Conservation (phyloP, 2,888 invertebrate species). For the Psylliodes chrysocephalus region DNA sequence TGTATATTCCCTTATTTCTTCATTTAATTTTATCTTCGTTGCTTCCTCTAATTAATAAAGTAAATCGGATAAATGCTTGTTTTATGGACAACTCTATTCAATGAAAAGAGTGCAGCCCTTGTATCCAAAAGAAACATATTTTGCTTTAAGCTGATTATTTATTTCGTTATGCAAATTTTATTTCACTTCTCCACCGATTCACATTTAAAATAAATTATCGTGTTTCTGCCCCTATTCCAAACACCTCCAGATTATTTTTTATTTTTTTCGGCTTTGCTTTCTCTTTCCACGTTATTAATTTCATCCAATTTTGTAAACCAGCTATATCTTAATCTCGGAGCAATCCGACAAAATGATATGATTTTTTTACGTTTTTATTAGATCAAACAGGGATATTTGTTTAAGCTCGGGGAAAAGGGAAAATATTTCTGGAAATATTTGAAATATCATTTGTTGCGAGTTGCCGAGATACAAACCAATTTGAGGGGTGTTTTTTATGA, state of each 20-base stretch:
- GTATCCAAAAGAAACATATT: not conserved
- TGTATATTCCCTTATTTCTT: no score
- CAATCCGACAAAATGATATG: constrained; percentile 18
- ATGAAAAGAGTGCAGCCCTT: no score
- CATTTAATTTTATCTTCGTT: no score
- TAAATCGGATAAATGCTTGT: no score
- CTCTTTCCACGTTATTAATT: constrained; percentile 10
- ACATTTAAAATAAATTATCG: constrained; percentile 9
- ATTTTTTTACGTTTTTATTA: constrained; percentile 21
- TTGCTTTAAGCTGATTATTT: constrained; percentile 3
- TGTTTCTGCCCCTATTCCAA: constrained; percentile 15
- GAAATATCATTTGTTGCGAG: constrained; percentile 18
- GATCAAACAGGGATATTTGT: constrained; percentile 11
- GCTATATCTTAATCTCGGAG: constrained; percentile 10
- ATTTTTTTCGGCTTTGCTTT: not conserved
- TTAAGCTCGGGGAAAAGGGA: constrained; percentile 2
- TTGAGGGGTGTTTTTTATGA: not conserved
- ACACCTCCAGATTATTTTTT: constrained; percentile 8
- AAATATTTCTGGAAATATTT: constrained; percentile 6
- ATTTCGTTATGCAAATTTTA: constrained; percentile 11
- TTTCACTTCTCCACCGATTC: constrained; percentile 8
- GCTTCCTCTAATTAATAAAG: no score
- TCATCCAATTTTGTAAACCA: constrained; percentile 16
- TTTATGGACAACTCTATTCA: no score
- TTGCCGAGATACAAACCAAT: not conserved